phyloP scores from a whole-genome alignment of 2,113 vertebrate species.

The Xiphophorus maculatus region DNA sequence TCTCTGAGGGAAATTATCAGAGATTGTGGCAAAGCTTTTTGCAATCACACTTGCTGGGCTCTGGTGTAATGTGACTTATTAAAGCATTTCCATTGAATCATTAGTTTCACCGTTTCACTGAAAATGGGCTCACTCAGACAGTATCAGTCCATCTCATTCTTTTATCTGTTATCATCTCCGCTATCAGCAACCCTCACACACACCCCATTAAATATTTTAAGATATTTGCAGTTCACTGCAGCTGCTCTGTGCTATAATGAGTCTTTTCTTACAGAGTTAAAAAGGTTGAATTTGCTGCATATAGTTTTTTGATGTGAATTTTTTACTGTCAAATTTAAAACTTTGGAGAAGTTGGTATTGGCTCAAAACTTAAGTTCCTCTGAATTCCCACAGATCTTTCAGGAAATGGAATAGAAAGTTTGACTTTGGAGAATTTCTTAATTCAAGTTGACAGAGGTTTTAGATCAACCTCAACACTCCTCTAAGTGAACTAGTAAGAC shows the following conservation, averaged over 20 bases:
- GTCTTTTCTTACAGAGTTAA: constrained; percentile 1
- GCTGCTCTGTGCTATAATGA: constrained; percentile 27
- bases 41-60: constrained; percentile 46
- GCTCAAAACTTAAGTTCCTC: background rate
- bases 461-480: background rate
- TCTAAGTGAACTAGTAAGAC: background rate
- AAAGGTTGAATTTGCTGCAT: background rate
- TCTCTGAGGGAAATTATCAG: constrained; percentile 64
- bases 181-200: constrained; percentile 19
- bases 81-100: constrained; percentile 66
- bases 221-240: constrained; percentile 40
- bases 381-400: background rate
- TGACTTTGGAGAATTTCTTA: background rate
- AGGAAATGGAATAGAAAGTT: background rate
- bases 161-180: constrained; percentile 29
- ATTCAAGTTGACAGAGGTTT: background rate
- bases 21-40: constrained; percentile 50
- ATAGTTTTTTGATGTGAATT: background rate
- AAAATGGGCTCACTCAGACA: constrained; percentile 60
- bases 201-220: constrained; percentile 53
- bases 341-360: background rate
- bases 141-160: constrained; percentile 39
- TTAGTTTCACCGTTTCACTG: constrained; percentile 63
- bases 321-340: background rate
- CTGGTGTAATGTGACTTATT: constrained; percentile 64